Evolutionary conservation across 2,888 invertebrate species (phyloP).

Genomic region (Xestobium rufovillosum): DNA sequence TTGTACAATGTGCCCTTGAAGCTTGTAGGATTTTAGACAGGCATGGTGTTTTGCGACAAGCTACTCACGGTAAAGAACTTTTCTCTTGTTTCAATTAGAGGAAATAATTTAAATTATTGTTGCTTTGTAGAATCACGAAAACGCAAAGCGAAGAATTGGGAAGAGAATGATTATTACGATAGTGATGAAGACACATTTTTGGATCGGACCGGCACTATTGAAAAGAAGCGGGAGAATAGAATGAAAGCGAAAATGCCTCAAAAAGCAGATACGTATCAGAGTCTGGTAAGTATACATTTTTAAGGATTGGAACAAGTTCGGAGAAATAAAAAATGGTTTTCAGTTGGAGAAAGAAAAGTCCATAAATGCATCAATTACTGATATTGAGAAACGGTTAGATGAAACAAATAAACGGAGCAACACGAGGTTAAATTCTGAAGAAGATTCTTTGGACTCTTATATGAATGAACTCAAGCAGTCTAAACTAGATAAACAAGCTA

Average conservation of each 20-base stretch:
- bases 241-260: slow-evolving; percentile 61
- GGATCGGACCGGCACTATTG: slow-evolving; percentile 90
- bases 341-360: slow-evolving; percentile 56
- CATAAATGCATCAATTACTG: slow-evolving; percentile 47
- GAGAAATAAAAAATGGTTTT: slow-evolving; percentile 3
- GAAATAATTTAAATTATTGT: slow-evolving; percentile 7
- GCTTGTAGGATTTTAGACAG: slow-evolving; percentile 88
- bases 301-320: slow-evolving; percentile 9
- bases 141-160: slow-evolving; percentile 68
- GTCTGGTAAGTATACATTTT: slow-evolving; percentile 47
- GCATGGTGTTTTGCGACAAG: slow-evolving; percentile 76
- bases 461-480: slow-evolving; percentile 59
- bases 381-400: slow-evolving; percentile 50
- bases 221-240: slow-evolving; percentile 72
- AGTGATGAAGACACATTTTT: slow-evolving; percentile 94
- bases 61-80: slow-evolving; percentile 64
- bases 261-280: slow-evolving; percentile 56
- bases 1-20: slow-evolving; percentile 87
- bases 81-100: slow-evolving; percentile 5
- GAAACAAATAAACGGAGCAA: slow-evolving; percentile 42
- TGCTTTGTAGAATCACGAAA: slow-evolving; percentile 68
- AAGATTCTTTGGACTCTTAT: slow-evolving; percentile 75
- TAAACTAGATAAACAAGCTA: slow-evolving; percentile 47
- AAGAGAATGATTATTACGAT: slow-evolving; percentile 85
- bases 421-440: slow-evolving; percentile 43